phyloP scores from a whole-genome alignment of 2,888 invertebrate genomes.

The Nomada fucata region DNA sequence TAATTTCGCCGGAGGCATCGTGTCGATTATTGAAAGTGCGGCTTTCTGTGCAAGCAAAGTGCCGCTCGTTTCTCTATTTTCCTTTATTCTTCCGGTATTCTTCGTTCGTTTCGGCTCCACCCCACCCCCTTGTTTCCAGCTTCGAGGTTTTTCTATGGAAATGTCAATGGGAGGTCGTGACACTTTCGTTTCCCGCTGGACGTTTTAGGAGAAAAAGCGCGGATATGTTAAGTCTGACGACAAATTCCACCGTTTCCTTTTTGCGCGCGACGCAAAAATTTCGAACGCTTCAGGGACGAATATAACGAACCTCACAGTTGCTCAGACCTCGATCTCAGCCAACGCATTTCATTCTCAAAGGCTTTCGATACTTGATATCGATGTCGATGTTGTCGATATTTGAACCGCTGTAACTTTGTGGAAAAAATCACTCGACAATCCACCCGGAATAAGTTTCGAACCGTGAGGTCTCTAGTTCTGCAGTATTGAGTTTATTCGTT shows the following conservation, averaged over 20 bases:
- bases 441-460: too few species aligned
- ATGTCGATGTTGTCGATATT: too few species aligned
- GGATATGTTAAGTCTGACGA: constrained; percentile 36
- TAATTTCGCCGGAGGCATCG: constrained; percentile 44
- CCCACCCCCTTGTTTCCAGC: background rate
- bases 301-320: too few species aligned
- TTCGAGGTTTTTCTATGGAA: background rate
- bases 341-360: too few species aligned
- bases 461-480: too few species aligned
- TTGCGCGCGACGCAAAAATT: background rate
- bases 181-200: constrained; percentile 67
- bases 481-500: too few species aligned
- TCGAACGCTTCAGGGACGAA: too few species aligned
- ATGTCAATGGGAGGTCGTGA: constrained; percentile 21
- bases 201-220: constrained; percentile 49
- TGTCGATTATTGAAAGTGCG: constrained; percentile 61
- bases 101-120: background rate
- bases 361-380: too few species aligned
- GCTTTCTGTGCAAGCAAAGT: constrained; percentile 45
- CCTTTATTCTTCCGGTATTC: background rate
- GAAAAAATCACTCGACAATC: too few species aligned
- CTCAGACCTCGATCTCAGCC: too few species aligned
- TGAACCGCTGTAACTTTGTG: too few species aligned
- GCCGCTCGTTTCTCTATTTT: constrained; percentile 34
- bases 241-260: constrained; percentile 59